Conservation (phyloP, 2,888 invertebrate species). For the Baccha elongata region DNA sequence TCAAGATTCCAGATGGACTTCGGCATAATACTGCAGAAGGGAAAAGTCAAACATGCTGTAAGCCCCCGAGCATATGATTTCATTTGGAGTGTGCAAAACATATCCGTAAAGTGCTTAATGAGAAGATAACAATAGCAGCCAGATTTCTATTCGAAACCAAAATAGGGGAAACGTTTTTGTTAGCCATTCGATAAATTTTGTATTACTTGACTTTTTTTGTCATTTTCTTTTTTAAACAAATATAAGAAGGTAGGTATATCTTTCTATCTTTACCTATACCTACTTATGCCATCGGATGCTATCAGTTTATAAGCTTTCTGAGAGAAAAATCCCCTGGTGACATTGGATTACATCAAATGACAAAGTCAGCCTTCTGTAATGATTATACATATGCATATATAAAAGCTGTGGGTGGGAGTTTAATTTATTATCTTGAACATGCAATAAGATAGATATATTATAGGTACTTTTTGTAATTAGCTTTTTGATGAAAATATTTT, state of each 20-base stretch:
- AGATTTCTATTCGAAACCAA: neutral
- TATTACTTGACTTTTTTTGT: neutral
- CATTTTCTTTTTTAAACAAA: neutral
- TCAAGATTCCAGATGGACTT: conserved; percentile 32
- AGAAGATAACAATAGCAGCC: conserved; percentile 38
- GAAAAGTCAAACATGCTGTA: neutral
- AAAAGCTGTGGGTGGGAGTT: neutral
- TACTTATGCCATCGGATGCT: conserved; percentile 6
- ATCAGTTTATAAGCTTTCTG: neutral
- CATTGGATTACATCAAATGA: conserved; percentile 37
- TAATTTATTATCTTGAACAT: conserved; percentile 3
- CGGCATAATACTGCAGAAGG: neutral
- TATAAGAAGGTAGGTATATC: too few relatives aligned
- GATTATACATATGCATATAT: neutral
- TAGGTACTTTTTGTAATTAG: neutral
- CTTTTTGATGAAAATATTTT: neutral
- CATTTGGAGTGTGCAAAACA: conserved; percentile 51
- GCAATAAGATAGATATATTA: conserved; percentile 5
- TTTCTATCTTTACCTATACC: neutral
- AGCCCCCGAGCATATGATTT: conserved; percentile 6
- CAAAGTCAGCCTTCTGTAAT: conserved; percentile 11
- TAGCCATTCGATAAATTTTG: neutral
- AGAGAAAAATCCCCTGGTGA: conserved; percentile 3
- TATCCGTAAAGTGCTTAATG: conserved; percentile 56
- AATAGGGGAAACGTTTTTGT: neutral